Evolutionary conservation across 2,113 vertebrate species (phyloP).

Genomic region (Forbesichthys papilliferus): DNA sequence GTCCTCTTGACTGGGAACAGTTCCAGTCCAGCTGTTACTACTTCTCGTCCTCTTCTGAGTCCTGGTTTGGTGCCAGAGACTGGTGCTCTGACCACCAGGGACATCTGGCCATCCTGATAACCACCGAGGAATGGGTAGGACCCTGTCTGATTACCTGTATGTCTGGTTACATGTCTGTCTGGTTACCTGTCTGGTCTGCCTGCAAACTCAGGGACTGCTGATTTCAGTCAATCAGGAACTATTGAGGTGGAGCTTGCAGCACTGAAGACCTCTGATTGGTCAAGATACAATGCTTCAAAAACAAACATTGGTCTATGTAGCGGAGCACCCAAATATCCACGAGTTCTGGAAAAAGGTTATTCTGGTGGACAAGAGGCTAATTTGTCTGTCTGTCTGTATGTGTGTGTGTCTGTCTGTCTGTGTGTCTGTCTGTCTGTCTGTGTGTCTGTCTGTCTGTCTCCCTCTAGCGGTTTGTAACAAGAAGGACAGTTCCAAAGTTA

Average conservation of each 20-base stretch:
- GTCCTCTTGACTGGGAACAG: constrained; percentile 14
- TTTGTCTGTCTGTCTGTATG: not conserved
- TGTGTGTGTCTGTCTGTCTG: too few relatives aligned
- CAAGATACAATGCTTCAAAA: too few relatives aligned
- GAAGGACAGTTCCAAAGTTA: not conserved
- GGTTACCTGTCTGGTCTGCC: too few relatives aligned
- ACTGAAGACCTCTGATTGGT: too few relatives aligned
- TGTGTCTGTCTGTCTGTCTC: not conserved
- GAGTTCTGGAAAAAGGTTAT: too few relatives aligned
- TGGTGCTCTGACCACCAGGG: constrained; percentile 10
- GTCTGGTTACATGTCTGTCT: not conserved
- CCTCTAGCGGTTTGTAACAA: constrained; percentile 26
- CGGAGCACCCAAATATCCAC: too few relatives aligned
- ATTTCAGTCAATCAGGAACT: too few relatives aligned
- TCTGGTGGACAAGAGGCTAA: too few relatives aligned
- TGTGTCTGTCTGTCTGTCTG: too few relatives aligned
- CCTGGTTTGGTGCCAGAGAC: constrained; percentile 25
- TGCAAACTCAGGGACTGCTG: too few relatives aligned
- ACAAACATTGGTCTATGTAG: too few relatives aligned
- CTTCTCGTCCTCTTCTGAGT: not conserved
- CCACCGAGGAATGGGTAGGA: constrained; percentile 24
- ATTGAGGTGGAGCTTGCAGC: too few relatives aligned
- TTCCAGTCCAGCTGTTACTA: constrained; percentile 18
- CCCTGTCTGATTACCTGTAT: not conserved
- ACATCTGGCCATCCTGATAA: constrained; percentile 17